A percentile compares a stretch with the other conserved stretches of the same genome.
Evolutionary conservation across 2,888 invertebrate species (phyloP).

Genomic region (Apotomis capreana): DNA sequence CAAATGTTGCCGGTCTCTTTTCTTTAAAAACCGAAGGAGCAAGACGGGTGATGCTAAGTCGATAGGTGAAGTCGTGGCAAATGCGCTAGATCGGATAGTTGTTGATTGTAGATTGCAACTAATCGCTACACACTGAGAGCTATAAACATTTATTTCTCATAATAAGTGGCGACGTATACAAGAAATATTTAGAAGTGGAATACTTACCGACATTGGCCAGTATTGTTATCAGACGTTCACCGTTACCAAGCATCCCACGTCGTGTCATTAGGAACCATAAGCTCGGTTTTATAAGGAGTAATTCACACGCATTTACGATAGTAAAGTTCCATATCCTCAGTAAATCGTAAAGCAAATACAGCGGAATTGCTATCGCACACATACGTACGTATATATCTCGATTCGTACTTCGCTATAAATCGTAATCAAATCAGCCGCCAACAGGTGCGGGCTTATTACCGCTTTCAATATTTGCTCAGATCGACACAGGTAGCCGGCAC

Average conservation of each 20-base stretch:
- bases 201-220: constrained; percentile 7
- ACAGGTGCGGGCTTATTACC: constrained; percentile 52
- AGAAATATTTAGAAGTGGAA: not conserved
- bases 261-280: not conserved
- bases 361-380: constrained; percentile 34
- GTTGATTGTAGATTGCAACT: no score
- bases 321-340: not conserved
- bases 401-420: constrained; percentile 44
- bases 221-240: constrained; percentile 18
- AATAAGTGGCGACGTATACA: not conserved
- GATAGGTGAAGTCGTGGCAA: no score
- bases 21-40: no score
- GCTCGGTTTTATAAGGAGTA: not conserved
- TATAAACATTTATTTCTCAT: not conserved
- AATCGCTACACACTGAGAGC: not conserved
- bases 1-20: no score
- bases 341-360: constrained; percentile 23
- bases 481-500: constrained; percentile 20
- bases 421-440: constrained; percentile 51
- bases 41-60: no score
- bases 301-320: not conserved
- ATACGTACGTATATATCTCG: constrained; percentile 19
- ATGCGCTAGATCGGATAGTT: no score
- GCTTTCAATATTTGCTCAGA: constrained; percentile 40
- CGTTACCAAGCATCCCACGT: not conserved